Evolutionary conservation across 2,888 invertebrate genomes (phyloP), one percentile per base, ranked within the genome.

Genomic region (Anoncus sp.): DNA sequence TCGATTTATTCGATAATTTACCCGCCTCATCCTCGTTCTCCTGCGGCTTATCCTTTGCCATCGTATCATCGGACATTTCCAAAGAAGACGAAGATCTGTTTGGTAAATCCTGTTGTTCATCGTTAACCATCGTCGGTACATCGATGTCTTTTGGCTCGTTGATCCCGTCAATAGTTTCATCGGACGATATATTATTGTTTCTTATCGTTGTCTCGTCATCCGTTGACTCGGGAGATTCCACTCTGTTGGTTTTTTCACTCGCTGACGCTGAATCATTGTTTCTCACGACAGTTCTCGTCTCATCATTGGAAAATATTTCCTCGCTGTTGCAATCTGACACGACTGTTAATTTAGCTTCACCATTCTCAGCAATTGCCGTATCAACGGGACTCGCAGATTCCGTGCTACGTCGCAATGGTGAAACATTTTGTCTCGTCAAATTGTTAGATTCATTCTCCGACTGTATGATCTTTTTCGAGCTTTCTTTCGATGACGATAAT

Each of bases 281-380:
- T 18, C 49, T 53, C 14, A 20, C 43, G 14, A 40, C 45, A 14
- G 12, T 60, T 65, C 47, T 63, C 5, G 18, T 24, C 49, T 83
- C 83, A 47, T 74, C 63, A 0, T 43, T 82, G 7, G 88, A 87
- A 82, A 89, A 89, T 77, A 89, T 86, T 60, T 85, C 82, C 0
- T 82, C 82, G 53, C 79, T 85, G 55, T 88, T 86, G 20, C 84
- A 88, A 9, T 86, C 88, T 0, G 89, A 89, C 1, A 86, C 81
- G 38, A 79, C 62, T 1, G 35, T 62, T 22, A 40, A 22, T 12
- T 70, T 63, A 14, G 69, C 18, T 7, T 12, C 1, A 16, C 3
- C 40, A 12, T 63, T 55, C n/a, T n/a, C n/a, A 9, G 43, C 22
- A 24, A 62, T 72, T 12, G 9, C 16, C 16, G 65, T 16, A n/a